A percentile compares a stretch with the other conserved stretches of the same genome.
Conservation (phyloP, 30 jellyfish, hydroid and myxozoan genomes). For the Cassiopea xamachana region DNA sequence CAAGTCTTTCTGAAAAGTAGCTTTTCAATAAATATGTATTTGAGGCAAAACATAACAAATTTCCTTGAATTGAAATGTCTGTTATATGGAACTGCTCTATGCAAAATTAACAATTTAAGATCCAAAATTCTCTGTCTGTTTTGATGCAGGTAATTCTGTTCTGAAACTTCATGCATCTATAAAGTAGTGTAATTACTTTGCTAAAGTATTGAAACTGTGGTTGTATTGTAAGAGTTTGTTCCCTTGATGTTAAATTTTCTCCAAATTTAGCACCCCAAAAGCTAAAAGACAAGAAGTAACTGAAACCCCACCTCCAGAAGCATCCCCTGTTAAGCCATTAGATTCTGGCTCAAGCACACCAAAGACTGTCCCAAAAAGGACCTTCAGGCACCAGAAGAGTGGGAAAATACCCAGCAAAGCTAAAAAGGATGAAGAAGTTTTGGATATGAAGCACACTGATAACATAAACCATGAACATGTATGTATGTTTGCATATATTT, state of each 20-base stretch:
- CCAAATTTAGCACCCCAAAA: slow-evolving; percentile 68
- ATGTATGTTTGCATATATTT: background rate
- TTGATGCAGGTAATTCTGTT: too few species aligned
- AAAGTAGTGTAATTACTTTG: too few species aligned
- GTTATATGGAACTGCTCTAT: too few species aligned
- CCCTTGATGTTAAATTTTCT: background rate
- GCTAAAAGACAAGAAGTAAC: slow-evolving; percentile 23
- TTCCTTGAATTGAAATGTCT: too few species aligned
- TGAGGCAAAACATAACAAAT: too few species aligned
- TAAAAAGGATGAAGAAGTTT: background rate
- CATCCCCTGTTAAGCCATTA: slow-evolving; percentile 56
- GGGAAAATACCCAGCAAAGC: background rate
- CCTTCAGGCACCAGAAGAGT: slow-evolving; percentile 5
- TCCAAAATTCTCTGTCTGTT: too few species aligned
- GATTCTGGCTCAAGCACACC: slow-evolving; percentile 9
- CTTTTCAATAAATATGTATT: too few species aligned
- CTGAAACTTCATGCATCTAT: too few species aligned
- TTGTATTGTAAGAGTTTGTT: background rate
- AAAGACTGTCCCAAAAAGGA: slow-evolving; percentile 20
- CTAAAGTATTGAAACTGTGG: background rate
- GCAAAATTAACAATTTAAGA: too few species aligned
- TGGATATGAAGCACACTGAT: background rate
- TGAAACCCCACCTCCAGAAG: slow-evolving; percentile 80
- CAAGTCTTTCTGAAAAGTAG: too few species aligned
- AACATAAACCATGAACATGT: background rate